These are phyloP conservation scores for Drusus annulatus DNA, from an alignment of 1,140 invertebrate species.

Conservation along the genomic window DNA sequence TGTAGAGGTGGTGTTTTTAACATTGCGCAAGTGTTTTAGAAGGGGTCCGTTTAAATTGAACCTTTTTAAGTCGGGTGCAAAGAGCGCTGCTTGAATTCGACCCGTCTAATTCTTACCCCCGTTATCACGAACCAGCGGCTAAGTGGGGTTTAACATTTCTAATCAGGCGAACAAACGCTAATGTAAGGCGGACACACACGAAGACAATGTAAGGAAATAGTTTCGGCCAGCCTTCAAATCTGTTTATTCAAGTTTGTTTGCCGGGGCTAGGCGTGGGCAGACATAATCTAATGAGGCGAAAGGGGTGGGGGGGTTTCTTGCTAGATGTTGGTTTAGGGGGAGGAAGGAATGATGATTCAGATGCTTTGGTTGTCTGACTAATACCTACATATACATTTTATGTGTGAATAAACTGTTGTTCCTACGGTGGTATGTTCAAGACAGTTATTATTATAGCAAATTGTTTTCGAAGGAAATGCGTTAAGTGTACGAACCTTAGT, in stretches of 20 bases:
- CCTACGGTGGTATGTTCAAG: too few relatives aligned
- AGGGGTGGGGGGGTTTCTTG: slow-evolving; percentile 23
- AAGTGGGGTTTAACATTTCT: slow-evolving; percentile 58
- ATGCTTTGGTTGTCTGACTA: slow-evolving; percentile 12
- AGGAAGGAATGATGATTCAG: slow-evolving; percentile 33
- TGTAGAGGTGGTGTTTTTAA: too few relatives aligned
- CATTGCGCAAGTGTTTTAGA: too few relatives aligned
- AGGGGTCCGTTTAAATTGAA: too few relatives aligned
- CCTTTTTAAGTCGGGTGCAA: background rate
- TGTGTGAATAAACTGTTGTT: too few relatives aligned
- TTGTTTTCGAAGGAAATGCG: too few relatives aligned
- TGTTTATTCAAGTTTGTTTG: slow-evolving; percentile 59
- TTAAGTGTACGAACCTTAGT: too few relatives aligned
- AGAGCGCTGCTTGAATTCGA: background rate
- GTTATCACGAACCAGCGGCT: slow-evolving; percentile 56
- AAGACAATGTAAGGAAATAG: slow-evolving; percentile 53
- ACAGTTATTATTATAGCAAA: too few relatives aligned
- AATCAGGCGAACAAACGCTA: slow-evolving; percentile 55
- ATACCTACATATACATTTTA: background rate
- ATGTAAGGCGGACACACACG: slow-evolving; percentile 46
- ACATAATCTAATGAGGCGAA: slow-evolving; percentile 58
- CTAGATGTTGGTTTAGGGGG: slow-evolving; percentile 25
- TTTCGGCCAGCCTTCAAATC: slow-evolving; percentile 54
- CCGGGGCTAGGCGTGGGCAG: slow-evolving; percentile 49
- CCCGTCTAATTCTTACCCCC: slow-evolving; percentile 30